Base-by-base conservation (phyloP, 1,140 invertebrate genomes). In the Hormaphis cornu region DNA sequence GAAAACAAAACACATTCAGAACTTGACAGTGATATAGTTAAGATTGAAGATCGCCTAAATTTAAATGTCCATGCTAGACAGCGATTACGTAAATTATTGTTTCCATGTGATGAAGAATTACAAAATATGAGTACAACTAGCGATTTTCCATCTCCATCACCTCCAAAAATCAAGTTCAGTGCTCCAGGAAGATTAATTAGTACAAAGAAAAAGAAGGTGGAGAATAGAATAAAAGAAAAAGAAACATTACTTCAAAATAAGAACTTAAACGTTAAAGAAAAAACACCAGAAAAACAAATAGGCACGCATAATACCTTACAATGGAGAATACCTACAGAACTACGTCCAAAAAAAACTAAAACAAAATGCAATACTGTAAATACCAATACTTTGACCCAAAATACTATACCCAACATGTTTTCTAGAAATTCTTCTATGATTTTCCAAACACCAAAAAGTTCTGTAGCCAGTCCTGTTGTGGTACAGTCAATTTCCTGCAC, bases 41-140 rank as follows among this genome's bases (percentile, higher is more conserved):
- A 66, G 50, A 66, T 66, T 48, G 61, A 66, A 66, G 20, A 66
- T 50, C 44, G 44, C 0, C 12, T 66, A 50, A 66, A 66, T 33
- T 46, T 66, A 50, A 66, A 66, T 33, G 0, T 2, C 1, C 44
- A 46, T 12, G 61, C 61, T 50, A 66, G 44, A 22, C 61, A 66
- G 22, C 26, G 61, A 22, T 48, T 66, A 24, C 61, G 61, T 22
- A 66, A 50, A 16, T 33, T 66, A 46, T 35, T 66, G 50, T 66
- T 66, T 48, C 44, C 44, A 22, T 33, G 44, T 10, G n/a, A 66
- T 37, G 24, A 22, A 2, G 9, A 66, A 20, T 48, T 63, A 3
- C 9, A 28, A 30, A 33, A 48, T 5, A 30, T 22, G 5, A 63
- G 42, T 7, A 14, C 4, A 35, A 8, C 24, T 9, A 66, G 61